Conservation (phyloP, 2,888 invertebrate species). For the Ophioninae sp. region DNA sequence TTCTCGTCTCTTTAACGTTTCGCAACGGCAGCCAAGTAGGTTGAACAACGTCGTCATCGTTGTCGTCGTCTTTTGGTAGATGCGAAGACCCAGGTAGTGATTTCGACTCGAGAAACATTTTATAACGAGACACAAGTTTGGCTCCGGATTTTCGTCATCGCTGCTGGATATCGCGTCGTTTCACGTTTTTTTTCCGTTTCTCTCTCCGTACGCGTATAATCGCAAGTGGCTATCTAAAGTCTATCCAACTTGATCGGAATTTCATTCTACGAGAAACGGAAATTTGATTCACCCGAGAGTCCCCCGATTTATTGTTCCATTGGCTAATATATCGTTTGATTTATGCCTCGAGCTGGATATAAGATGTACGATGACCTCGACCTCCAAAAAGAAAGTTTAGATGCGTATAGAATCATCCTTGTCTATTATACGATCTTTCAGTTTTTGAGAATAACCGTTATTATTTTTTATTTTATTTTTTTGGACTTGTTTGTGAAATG, state of each 20-base stretch:
- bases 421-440: not conserved
- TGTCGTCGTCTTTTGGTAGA: conserved; percentile 32
- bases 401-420: not conserved
- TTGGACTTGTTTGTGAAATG: no score
- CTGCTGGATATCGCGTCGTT: conserved; percentile 42
- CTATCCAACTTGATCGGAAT: not conserved
- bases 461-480: no score
- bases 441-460: no score
- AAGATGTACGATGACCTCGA: not conserved
- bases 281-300: not conserved
- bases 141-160: conserved; percentile 34
- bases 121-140: conserved; percentile 52
- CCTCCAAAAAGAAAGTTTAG: not conserved
- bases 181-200: not conserved
- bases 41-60: conserved; percentile 46
- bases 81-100: conserved; percentile 1
- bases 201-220: not conserved
- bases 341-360: not conserved
- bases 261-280: not conserved
- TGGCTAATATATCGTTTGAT: not conserved
- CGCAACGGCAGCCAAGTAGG: conserved; percentile 54
- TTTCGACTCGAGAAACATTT: conserved; percentile 40
- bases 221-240: not conserved
- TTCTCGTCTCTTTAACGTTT: conserved; percentile 56
- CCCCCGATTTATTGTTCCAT: not conserved